phyloP scores from a whole-genome alignment of 1,140 invertebrate genomes.

The Teleopsis dalmanni region DNA sequence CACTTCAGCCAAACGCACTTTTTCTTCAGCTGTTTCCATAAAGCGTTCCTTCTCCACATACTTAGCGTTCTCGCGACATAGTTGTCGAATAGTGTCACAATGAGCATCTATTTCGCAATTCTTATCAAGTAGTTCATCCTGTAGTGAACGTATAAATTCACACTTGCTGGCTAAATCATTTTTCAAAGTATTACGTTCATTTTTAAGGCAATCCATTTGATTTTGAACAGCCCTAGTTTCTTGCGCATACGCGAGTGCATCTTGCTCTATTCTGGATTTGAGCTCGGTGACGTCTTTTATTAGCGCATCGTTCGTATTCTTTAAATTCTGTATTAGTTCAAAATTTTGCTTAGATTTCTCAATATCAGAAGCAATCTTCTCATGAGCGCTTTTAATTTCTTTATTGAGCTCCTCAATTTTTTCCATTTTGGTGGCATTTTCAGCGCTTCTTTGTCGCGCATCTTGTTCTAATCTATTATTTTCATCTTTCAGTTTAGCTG shows the following conservation, averaged over 20 bases:
- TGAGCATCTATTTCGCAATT: slow-evolving; percentile 39
- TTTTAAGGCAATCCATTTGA: slow-evolving; percentile 34
- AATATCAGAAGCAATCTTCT: slow-evolving; percentile 17
- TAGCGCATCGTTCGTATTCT: slow-evolving; percentile 25
- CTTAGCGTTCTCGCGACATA: slow-evolving; percentile 38
- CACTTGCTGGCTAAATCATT: slow-evolving; percentile 42
- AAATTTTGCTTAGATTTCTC: slow-evolving; percentile 23
- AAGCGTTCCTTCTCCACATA: slow-evolving; percentile 32
- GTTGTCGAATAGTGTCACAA: slow-evolving; percentile 34
- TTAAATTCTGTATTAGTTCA: slow-evolving; percentile 26
- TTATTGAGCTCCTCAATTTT: slow-evolving; percentile 23
- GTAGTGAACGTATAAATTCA: slow-evolving; percentile 33
- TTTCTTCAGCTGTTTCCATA: slow-evolving; percentile 33
- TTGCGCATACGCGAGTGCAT: slow-evolving; percentile 34
- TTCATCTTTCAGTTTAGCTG: slow-evolving; percentile 27
- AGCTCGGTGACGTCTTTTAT: slow-evolving; percentile 22
- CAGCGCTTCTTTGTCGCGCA: slow-evolving; percentile 15
- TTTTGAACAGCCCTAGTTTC: slow-evolving; percentile 29
- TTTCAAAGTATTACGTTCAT: slow-evolving; percentile 41
- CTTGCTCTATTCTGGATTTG: slow-evolving; percentile 36
- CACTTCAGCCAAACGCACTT: slow-evolving; percentile 25
- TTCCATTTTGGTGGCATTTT: slow-evolving; percentile 16
- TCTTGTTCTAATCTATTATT: slow-evolving; percentile 25
- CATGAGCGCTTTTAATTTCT: slow-evolving; percentile 23
- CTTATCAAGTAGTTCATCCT: slow-evolving; percentile 42